Evolutionary conservation across 2,797 vertebrate species (phyloP).

Genomic region (Fistularia commersonii): DNA sequence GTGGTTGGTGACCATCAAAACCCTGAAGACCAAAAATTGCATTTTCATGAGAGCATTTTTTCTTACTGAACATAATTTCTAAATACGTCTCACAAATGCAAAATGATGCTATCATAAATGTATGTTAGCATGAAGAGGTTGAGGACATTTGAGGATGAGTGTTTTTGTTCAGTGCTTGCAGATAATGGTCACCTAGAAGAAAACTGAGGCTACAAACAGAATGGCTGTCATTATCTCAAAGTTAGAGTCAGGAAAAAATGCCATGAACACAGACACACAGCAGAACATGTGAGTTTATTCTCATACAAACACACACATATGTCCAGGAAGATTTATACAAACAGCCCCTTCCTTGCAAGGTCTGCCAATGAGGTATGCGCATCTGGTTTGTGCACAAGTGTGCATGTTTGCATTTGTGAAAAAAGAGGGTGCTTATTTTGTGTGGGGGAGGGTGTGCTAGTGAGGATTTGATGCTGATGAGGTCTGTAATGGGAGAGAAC

Average conservation of each 20-base stretch:
- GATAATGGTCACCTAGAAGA: slow-evolving; percentile 7
- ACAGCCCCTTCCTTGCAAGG: slow-evolving; percentile 37
- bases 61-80: not conserved
- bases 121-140: no score
- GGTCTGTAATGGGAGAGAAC: slow-evolving; percentile 71
- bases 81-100: no score
- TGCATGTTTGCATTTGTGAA: slow-evolving; percentile 29
- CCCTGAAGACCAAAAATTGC: slow-evolving; percentile 18
- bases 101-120: no score
- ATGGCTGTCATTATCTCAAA: slow-evolving; percentile 18
- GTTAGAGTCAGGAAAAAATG: not conserved
- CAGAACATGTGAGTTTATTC: no score
- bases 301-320: slow-evolving; percentile 15
- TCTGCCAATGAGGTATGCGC: slow-evolving; percentile 36
- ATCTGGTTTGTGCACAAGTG: not conserved
- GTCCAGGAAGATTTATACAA: slow-evolving; percentile 46
- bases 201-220: slow-evolving; percentile 21
- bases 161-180: not conserved
- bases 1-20: slow-evolving; percentile 19
- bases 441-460: slow-evolving; percentile 46
- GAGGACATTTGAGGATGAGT: not conserved
- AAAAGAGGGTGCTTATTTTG: slow-evolving; percentile 31
- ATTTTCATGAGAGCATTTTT: slow-evolving; percentile 10
- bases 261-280: no score
- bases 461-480: slow-evolving; percentile 73